These are phyloP conservation scores for Hippopotamus amphibius DNA, from an alignment of 2,113 vertebrate species.

Conservation along the genomic window DNA sequence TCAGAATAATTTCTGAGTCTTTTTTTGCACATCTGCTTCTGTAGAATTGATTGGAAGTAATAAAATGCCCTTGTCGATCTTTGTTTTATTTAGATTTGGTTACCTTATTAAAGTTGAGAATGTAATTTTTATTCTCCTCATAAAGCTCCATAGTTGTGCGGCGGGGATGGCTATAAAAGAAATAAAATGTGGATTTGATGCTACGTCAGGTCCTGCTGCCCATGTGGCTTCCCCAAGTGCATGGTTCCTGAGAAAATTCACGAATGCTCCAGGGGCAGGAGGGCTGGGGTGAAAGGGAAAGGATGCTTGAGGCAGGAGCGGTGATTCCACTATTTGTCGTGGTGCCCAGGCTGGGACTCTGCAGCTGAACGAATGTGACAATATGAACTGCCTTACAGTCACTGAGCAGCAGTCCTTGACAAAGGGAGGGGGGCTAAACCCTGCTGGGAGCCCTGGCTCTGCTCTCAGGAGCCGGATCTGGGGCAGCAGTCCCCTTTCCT, in stretches of 20 bases:
- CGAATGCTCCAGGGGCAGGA: no score
- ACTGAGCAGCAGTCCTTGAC: background rate
- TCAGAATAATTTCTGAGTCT: conserved; percentile 78
- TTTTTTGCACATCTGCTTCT: conserved; percentile 72
- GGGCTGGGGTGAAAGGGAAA: background rate
- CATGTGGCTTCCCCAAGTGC: background rate
- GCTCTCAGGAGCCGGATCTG: background rate
- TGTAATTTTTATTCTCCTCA: conserved; percentile 58
- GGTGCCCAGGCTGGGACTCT: background rate
- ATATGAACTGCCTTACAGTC: background rate
- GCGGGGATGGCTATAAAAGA: background rate
- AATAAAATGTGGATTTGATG: conserved; percentile 35
- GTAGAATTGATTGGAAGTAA: conserved; percentile 77
- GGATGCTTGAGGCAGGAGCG: background rate
- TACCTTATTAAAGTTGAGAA: conserved; percentile 70
- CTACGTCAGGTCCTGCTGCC: background rate
- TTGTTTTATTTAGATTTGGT: conserved; percentile 78
- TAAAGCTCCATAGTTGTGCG: conserved; percentile 21
- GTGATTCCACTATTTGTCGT: background rate
- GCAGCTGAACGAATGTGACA: background rate
- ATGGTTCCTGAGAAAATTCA: background rate
- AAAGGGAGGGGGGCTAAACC: background rate
- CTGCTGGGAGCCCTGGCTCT: background rate
- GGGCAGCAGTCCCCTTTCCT: background rate
- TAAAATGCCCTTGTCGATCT: conserved; percentile 60